Percentiles rank a stretch among this genome's conserved stretches.
These are phyloP conservation scores for Myodes glareolus DNA, from an alignment of 2,113 vertebrate genomes.

Conservation along the genomic window DNA sequence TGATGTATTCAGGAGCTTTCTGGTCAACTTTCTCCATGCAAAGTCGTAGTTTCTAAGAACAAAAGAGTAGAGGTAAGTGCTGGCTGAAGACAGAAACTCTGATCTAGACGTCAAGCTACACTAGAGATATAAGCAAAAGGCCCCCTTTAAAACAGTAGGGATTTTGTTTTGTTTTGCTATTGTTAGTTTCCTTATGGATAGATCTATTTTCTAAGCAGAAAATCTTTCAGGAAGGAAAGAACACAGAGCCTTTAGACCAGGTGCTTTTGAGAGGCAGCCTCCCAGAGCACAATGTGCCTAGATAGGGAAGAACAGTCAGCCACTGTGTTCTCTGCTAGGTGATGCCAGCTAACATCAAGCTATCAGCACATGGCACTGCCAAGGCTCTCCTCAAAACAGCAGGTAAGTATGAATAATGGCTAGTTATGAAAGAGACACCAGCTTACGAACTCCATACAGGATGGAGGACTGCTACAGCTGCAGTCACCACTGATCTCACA, in stretches of 20 bases:
- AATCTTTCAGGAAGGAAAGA: slow-evolving; percentile 16
- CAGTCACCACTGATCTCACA: background rate
- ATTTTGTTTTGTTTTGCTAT: background rate
- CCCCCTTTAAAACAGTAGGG: background rate
- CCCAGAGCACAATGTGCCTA: background rate
- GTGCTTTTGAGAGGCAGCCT: background rate
- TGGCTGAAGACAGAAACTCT: background rate
- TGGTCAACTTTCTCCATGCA: slow-evolving; percentile 97
- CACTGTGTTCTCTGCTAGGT: background rate
- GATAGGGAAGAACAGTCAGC: background rate
- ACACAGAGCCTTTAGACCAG: background rate
- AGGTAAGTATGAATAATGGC: background rate
- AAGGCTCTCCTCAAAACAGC: background rate
- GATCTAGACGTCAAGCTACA: background rate
- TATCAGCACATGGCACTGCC: background rate
- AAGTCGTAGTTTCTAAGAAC: slow-evolving; percentile 92
- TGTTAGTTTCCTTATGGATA: slow-evolving; percentile 21
- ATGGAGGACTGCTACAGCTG: background rate
- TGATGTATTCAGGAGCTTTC: slow-evolving; percentile 95
- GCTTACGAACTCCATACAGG: background rate
- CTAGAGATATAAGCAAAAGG: background rate
- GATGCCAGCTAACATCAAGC: background rate
- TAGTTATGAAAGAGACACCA: background rate
- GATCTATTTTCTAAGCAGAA: slow-evolving; percentile 44
- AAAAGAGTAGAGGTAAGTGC: slow-evolving; percentile 35